These are phyloP conservation scores for Cichlasoma orientale DNA, from an alignment of 2,797 vertebrate species.

Conservation along the genomic window DNA sequence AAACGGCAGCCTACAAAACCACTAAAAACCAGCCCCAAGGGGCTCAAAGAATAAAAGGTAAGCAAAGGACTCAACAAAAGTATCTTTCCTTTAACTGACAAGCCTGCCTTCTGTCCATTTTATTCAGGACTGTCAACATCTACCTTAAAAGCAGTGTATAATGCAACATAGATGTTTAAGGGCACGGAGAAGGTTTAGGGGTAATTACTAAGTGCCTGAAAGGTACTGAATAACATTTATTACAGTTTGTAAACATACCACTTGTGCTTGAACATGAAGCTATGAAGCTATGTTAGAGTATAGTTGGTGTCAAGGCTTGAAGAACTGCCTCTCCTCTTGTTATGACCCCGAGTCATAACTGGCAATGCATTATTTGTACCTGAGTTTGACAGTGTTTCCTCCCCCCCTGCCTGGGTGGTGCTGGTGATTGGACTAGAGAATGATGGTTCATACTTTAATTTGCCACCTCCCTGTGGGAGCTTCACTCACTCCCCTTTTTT, in stretches of 20 bases:
- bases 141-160: not conserved
- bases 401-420: not conserved
- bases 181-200: not conserved
- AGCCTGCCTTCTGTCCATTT: not conserved
- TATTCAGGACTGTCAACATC: not conserved
- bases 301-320: not conserved
- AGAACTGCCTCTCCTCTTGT: not conserved
- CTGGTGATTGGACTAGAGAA: not conserved
- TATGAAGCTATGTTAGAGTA: not conserved
- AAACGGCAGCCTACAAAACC: not conserved
- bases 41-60: not conserved
- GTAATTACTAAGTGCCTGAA: slow-evolving; percentile 5
- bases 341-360: not conserved
- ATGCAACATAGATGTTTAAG: not conserved
- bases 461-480: not conserved
- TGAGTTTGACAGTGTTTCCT: not conserved
- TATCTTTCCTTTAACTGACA: not conserved
- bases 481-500: not conserved
- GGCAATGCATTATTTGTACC: not conserved
- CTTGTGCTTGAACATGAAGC: not conserved
- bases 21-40: not conserved
- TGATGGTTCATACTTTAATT: not conserved
- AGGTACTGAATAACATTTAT: not conserved
- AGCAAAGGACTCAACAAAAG: not conserved
- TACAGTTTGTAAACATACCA: not conserved